These are phyloP conservation scores for Laticauda colubrina DNA, from an alignment of 2,113 vertebrate species.

Conservation along the genomic window DNA sequence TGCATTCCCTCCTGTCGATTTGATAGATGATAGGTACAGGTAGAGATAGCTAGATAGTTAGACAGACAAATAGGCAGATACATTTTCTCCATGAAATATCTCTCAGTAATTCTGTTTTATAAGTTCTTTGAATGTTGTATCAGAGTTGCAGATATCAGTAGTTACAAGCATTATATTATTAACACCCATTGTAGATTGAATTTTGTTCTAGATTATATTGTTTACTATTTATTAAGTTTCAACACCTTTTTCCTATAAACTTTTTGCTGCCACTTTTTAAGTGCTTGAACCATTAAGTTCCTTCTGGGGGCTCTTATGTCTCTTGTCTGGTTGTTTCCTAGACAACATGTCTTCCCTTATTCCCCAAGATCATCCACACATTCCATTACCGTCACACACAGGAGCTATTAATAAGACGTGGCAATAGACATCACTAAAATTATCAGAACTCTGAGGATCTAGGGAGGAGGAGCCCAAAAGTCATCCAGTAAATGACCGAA, in stretches of 20 bases:
- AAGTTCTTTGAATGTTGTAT: neutral
- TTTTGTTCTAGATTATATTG: neutral
- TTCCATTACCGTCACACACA: neutral
- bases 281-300: neutral
- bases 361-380: neutral
- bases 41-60: neutral
- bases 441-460: neutral
- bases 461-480: neutral
- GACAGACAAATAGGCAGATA: neutral
- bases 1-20: neutral
- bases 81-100: neutral
- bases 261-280: neutral
- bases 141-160: neutral
- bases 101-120: neutral
- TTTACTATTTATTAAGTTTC: neutral
- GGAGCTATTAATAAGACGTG: neutral
- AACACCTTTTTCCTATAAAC: neutral
- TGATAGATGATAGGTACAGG: neutral
- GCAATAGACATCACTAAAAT: neutral
- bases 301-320: neutral
- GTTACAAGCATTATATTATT: neutral
- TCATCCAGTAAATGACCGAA: neutral
- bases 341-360: neutral
- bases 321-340: neutral
- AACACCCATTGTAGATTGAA: neutral